Evolutionary conservation across 2,113 vertebrate species (phyloP).

Genomic region (Camelus dromedarius): DNA sequence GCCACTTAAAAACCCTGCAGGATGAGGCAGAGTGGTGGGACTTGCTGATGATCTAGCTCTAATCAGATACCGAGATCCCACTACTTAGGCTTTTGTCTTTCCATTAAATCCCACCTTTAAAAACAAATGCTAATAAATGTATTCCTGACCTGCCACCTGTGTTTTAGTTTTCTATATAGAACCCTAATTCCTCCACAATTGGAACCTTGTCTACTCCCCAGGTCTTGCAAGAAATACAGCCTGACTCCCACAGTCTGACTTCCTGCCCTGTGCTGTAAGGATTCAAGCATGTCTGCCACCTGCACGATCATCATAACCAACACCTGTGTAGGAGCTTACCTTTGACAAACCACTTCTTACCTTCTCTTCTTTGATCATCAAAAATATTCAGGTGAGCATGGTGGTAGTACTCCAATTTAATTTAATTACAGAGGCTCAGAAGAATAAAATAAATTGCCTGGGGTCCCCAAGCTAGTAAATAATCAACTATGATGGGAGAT

Average conservation of each 20-base stretch:
- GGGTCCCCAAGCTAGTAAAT: background rate
- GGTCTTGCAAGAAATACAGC: background rate
- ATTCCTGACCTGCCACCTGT: background rate
- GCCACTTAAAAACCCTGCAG: background rate
- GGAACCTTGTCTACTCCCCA: background rate
- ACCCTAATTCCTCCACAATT: background rate
- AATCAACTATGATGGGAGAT: background rate
- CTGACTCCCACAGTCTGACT: background rate
- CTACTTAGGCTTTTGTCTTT: background rate
- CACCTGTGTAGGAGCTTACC: background rate
- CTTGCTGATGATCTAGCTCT: background rate
- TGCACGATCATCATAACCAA: background rate
- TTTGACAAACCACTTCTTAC: background rate
- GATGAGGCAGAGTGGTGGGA: background rate
- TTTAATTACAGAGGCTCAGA: background rate
- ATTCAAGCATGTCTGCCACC: background rate
- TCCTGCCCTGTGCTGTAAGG: background rate
- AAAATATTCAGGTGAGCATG: background rate
- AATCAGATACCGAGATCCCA: conserved; percentile 2
- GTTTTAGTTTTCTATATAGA: background rate
- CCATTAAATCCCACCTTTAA: conserved; percentile 1
- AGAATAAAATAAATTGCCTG: background rate
- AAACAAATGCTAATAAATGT: background rate
- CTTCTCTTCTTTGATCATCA: background rate
- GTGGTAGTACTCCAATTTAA: background rate